Evolutionary conservation across 2,113 vertebrate species (phyloP), one percentile per base, ranked within the genome.

Genomic region (Cyprichromis sp.): DNA sequence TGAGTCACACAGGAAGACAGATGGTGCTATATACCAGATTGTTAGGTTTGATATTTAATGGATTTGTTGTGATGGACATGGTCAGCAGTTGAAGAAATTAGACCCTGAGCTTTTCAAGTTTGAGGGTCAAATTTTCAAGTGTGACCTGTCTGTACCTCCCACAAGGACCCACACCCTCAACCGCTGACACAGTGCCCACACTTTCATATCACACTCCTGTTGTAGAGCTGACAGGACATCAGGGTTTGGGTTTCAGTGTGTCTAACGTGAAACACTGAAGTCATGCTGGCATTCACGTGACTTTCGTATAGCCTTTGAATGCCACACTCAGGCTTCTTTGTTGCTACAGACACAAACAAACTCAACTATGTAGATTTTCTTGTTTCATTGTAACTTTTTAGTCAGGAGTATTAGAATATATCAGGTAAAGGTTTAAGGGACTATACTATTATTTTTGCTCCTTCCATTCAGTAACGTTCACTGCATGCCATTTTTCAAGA

Each of bases 91-190:
- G 10, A n/a, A 78, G 36, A 78, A 13, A 79, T 88, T 81, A 85
- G 71, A 54, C 34, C 9, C 19, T 1, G 47, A 42, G 26, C 40
- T 50, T 47, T 76, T 57, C 84, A 9, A 40, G 89, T 86, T 89
- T 40, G 90, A 83, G 54, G 92, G 80, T 94, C 88, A 88, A 83
- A 88, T 83, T 90, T 87, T 84, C 24, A 36, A 47, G 80, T 6
- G 38, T 92, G 92, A 92, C 86, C 89, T 85, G n/a, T 83, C 87
- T 90, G 61, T 76, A 83, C 79, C 81, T 52, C 53, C 54, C 82
- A 83, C 87, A 89, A 88, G 94, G 88, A 78, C 68, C 55, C 63
- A 90, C 19, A 61, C 42, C 42, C 31, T 26, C 7, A 12, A 26
- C 57, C 52, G 21, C 31, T 81, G 63, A 88, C 83, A 80, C 81